Evolutionary conservation across 2,797 vertebrate species (phyloP).

Genomic region (Microchirus variegatus): DNA sequence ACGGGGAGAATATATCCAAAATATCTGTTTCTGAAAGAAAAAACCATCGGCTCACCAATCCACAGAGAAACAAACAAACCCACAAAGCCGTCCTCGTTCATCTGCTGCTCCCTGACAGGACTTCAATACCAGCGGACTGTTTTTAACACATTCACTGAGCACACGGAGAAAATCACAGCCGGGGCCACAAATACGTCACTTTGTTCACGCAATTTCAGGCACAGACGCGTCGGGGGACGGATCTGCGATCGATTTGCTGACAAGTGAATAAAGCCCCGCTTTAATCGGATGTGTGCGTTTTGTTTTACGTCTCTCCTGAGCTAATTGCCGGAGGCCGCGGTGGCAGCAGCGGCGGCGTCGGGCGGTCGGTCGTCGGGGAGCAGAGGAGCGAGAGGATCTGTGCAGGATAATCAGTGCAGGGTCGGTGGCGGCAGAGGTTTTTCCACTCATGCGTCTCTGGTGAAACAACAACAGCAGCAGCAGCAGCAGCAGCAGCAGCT

Average conservation of each 20-base stretch:
- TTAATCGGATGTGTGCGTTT: conserved; percentile 62
- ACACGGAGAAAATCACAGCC: conserved; percentile 14
- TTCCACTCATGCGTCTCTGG: conserved; percentile 22
- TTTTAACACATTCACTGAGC: conserved; percentile 20
- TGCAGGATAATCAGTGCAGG: conserved; percentile 16
- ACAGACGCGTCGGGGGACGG: conserved; percentile 26
- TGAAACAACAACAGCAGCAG: conserved; percentile 24
- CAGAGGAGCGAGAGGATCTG: conserved; percentile 8
- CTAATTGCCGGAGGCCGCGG: conserved; percentile 48
- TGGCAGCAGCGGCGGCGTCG: conserved; percentile 36
- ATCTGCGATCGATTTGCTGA: conserved; percentile 76
- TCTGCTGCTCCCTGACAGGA: conserved; percentile 42
- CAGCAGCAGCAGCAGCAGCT: no score
- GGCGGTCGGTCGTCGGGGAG: no score
- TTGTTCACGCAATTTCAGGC: conserved; percentile 38
- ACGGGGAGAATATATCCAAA: no score
- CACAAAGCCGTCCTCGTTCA: conserved; percentile 7
- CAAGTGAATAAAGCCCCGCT: conserved; percentile 52
- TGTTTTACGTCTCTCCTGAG: conserved; percentile 33
- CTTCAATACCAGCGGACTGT: conserved; percentile 28
- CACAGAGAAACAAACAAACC: no score
- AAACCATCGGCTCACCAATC: no score
- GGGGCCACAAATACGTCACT: conserved; percentile 35
- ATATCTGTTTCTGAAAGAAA: no score
- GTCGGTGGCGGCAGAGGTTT: conserved; percentile 9